Conservation (phyloP, 2,113 vertebrate genomes). For the Semnornis frantzii region DNA sequence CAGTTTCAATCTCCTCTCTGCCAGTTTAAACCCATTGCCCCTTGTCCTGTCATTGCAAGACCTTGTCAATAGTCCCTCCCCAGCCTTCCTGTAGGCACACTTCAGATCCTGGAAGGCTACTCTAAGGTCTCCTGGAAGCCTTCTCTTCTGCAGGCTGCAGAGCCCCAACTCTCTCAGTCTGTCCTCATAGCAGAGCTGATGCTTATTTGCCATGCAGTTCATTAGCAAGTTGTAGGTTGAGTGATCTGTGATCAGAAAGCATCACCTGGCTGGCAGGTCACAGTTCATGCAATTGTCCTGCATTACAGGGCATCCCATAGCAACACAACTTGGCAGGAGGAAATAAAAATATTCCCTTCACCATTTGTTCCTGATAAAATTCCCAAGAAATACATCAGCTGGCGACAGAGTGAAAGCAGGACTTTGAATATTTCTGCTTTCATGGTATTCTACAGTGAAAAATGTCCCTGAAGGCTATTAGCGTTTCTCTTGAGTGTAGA, state of each 20-base stretch:
- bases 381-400: background rate
- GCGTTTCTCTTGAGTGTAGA: background rate
- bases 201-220: background rate
- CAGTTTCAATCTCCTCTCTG: too few relatives aligned
- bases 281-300: background rate
- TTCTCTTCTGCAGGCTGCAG: too few relatives aligned
- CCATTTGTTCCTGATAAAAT: background rate
- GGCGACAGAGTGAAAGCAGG: background rate
- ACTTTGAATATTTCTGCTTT: background rate
- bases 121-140: too few relatives aligned
- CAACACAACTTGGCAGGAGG: background rate
- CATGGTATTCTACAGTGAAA: background rate
- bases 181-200: too few relatives aligned
- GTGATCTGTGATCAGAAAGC: background rate
- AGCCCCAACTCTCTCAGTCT: too few relatives aligned
- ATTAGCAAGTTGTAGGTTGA: background rate
- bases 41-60: too few relatives aligned
- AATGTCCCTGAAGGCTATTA: background rate
- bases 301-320: background rate
- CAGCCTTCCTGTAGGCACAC: too few relatives aligned
- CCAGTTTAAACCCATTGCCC: too few relatives aligned
- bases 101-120: too few relatives aligned
- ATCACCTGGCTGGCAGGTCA: background rate
- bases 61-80: too few relatives aligned
- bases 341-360: background rate